These are phyloP conservation scores for Phalacrocorax pelagicus DNA, from an alignment of 2,113 vertebrate species.

Conservation along the genomic window DNA sequence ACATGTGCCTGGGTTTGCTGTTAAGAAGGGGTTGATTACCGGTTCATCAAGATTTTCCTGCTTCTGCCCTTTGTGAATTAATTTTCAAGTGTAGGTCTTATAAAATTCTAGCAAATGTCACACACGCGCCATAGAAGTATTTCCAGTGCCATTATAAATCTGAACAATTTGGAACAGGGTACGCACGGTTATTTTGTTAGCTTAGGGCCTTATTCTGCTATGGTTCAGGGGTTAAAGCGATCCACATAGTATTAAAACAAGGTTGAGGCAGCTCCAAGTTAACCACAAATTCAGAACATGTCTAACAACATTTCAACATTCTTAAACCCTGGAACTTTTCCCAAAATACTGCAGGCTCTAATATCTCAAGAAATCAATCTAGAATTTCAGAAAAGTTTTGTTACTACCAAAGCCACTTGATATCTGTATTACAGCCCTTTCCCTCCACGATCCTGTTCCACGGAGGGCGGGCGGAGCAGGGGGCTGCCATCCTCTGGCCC, in stretches of 20 bases:
- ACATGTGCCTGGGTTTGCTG: background rate
- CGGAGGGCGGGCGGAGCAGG: rapidly evolving
- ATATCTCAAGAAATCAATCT: background rate
- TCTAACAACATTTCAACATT: constrained; percentile 28
- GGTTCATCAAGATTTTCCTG: background rate
- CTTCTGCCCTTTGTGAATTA: background rate
- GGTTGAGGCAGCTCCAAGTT: background rate
- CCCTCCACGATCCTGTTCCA: background rate
- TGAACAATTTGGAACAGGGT: background rate
- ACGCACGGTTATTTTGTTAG: background rate
- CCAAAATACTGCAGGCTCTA: background rate
- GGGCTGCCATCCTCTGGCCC: background rate
- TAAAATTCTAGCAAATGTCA: background rate
- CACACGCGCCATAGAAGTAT: background rate
- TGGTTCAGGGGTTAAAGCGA: constrained; percentile 50
- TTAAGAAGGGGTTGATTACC: background rate
- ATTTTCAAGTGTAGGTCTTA: background rate
- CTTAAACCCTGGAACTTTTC: constrained; percentile 5
- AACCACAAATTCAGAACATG: constrained; percentile 60
- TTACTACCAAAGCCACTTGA: background rate
- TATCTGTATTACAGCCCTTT: background rate
- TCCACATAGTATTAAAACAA: background rate
- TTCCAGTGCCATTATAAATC: background rate
- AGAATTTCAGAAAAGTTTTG: background rate
- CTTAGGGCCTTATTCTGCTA: background rate